These are phyloP conservation scores for Andrena marginata DNA, from an alignment of 2,888 invertebrate species.

Conservation along the genomic window DNA sequence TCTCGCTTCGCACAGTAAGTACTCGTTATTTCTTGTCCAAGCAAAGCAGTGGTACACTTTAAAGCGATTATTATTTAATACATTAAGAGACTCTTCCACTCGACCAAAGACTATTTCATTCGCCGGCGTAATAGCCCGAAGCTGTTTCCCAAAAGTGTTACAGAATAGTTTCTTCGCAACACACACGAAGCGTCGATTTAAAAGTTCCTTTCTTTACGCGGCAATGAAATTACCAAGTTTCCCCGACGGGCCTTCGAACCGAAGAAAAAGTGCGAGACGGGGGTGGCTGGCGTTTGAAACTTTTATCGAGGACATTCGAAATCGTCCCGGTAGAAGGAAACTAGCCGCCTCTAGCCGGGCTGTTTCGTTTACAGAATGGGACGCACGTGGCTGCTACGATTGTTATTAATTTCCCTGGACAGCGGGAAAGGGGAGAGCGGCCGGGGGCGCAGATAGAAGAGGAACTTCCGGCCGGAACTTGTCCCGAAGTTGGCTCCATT, in stretches of 20 bases:
- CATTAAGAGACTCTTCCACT: too few species aligned
- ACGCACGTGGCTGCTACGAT: background rate
- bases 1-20: background rate
- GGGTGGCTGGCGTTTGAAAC: background rate
- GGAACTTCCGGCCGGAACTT: slow-evolving; percentile 30
- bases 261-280: background rate
- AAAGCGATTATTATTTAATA: too few species aligned
- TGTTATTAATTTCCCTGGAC: slow-evolving; percentile 8
- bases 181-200: background rate
- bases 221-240: slow-evolving; percentile 3
- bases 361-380: too few species aligned
- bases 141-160: too few species aligned
- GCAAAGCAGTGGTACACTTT: too few species aligned
- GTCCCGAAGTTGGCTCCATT: slow-evolving; percentile 59
- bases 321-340: background rate
- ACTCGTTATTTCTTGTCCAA: background rate
- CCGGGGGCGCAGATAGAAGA: slow-evolving; percentile 10
- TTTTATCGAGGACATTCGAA: slow-evolving; percentile 8
- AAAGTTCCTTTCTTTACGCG: background rate
- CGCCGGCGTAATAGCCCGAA: too few species aligned
- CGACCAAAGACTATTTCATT: too few species aligned
- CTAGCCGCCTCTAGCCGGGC: background rate
- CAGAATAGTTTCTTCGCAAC: too few species aligned
- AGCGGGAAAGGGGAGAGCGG: background rate
- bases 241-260: background rate